Base-by-base conservation (phyloP, 1,140 invertebrate species). In the Drosophila asahinai region DNA sequence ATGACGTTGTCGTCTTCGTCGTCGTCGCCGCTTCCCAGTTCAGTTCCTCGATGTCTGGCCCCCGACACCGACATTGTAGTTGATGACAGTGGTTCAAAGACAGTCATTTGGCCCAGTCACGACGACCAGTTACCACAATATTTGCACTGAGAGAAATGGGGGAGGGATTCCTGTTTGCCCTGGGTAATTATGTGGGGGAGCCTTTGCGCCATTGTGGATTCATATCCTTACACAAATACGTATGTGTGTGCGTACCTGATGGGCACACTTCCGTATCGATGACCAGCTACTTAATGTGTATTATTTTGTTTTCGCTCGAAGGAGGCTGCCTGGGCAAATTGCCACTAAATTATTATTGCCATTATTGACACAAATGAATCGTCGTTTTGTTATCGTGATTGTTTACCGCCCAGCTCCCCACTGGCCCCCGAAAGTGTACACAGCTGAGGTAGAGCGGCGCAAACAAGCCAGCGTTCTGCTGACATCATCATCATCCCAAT, bases 341-440 rank as follows among this genome's bases (percentile, higher is more conserved):
- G 77, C 79, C 81, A 70, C 79, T 78, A 89, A 91, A 91, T 91
- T 91, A 91, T 91, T 91, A 86, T 89, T 91, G 89, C 74, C 86
- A 83, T 91, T 91, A 91, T 91, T 91, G 89, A 86, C 79, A 82
- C 72, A 86, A 90, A 82, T 90, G 86, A 86, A 90, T 89, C 72
- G 86, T 80, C 86, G 80, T 90, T 84, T 89, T 90, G 71, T 86
- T 90, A 83, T 70, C 66, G 51, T 70, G 74, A 84, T 90, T 90
- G 81, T 87, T 89, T 84, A 90, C 77, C 55, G 59, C 74, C 70
- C 65, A 55, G 14, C 19, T 42, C n/a, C 27, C 36, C 45, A 65
- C 25, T 19, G n/a, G 25, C 27, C 40, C 33, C 36, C 17, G 43
- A 19, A 40, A 57, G 43, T 45, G n/a, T 52, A 61, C 30, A 51